These are phyloP conservation scores for Gila robusta DNA, from an alignment of 2,797 vertebrate species.

Conservation along the genomic window DNA sequence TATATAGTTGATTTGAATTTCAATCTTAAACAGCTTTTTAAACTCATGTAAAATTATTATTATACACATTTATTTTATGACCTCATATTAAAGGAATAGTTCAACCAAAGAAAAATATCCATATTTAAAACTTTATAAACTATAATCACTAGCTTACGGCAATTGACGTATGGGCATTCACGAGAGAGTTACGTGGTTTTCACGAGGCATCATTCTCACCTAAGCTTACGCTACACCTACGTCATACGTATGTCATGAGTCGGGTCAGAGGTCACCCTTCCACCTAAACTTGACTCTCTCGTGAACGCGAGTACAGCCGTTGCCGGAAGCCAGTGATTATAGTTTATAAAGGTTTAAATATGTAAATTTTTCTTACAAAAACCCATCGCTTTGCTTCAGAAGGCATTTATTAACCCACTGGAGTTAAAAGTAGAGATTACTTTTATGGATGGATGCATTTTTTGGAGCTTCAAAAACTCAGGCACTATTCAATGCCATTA, in stretches of 20 bases:
- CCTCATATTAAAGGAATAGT: neutral
- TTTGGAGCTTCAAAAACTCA: neutral
- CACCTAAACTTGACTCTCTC: no score
- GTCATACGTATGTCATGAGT: no score
- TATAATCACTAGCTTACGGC: neutral
- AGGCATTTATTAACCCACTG: neutral
- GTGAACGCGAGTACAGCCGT: no score
- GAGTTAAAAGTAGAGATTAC: no score
- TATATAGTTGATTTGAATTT: neutral
- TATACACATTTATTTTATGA: neutral
- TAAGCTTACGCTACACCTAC: no score
- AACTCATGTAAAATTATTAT: neutral
- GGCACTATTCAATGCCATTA: neutral
- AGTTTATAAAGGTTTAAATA: neutral
- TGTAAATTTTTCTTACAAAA: neutral
- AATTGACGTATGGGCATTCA: neutral
- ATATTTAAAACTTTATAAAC: neutral
- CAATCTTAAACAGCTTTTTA: neutral
- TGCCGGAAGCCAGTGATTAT: no score
- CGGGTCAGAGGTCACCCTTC: no score
- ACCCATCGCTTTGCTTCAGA: neutral
- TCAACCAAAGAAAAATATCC: neutral
- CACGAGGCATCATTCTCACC: no score
- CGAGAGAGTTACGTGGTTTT: no score
- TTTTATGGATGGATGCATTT: neutral